Base-by-base conservation (phyloP, 2,888 invertebrate genomes). In the Gortyna flavago region DNA sequence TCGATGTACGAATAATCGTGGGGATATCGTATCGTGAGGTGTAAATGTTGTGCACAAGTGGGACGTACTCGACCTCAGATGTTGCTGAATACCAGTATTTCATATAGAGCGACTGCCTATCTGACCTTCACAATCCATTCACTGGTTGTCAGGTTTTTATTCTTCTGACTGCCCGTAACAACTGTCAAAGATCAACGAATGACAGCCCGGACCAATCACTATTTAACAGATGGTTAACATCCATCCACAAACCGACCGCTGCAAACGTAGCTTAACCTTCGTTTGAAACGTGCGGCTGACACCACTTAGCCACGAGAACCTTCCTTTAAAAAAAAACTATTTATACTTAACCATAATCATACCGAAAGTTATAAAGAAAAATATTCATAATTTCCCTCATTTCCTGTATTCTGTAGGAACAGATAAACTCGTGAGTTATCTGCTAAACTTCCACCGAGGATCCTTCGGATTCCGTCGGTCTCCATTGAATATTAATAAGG, bases 401-500 rank as follows among this genome's bases (percentile, higher is more conserved):
- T 74, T 68, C 66, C 51, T 62, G 61, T 73, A 64, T 68, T 90
- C 88, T 81, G 77, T 59, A 61, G 77, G 65, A 69, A 79, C 77
- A 83, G 82, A 84, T 80, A 86, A 86, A 86, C 82, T 79, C 80
- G 66, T 64, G 87, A 81, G 78, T 80, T 83, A 87, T 88, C 84
- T 62, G 38, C 21, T n/a, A 80, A 85, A 85, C 18, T 85, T 84
- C 81, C 70, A 57, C 64, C 64, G 54, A 67, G 68, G 69, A 48
- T 69, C 77, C 77, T 73, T 62, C 59, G 65, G 71, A 84, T 85
- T 80, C 88, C 86, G 80, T 84, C 75, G 81, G 75, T 75, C 83
- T 81, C 87, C 88, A 88, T 88, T 93, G 92, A 93, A 93, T 93
- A 93, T 93, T 90, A 91, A 92, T 92, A 89, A 91, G 88, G 81